Evolutionary conservation across 2,888 invertebrate genomes (phyloP), one percentile per base, ranked within the genome.

Genomic region (Pseudanteris insignis): DNA sequence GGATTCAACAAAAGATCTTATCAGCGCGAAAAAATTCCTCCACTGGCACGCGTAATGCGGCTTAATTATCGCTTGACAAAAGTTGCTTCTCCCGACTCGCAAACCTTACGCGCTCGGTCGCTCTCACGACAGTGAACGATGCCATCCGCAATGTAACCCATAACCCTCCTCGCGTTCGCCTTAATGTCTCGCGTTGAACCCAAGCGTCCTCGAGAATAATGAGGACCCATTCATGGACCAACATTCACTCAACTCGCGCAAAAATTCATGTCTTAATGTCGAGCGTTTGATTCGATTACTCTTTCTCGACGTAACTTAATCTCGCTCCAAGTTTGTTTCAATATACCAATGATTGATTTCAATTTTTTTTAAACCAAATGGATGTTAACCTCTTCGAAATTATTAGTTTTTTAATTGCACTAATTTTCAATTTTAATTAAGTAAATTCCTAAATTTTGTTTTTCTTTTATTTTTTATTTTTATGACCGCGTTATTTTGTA

Each of bases 51-150:
- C 32, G 40, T 46, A 46, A n/a, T n/a, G n/a, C n/a, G n/a, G 54
- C 55, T 62, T 62, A 55, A 55, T 62, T 62, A 62, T 62, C 51
- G 41, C 50, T 32, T 26, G 50, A 62, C 37, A 62, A 62, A 62
- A 57, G 51, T 62, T 57, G 40, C 47, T 57, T 46, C 28, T 32
- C 47, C 46, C 14, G 25, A 26, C 30, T 28, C 47, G 54, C 62
- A 69, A 69, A 70, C 67, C 68, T 64, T 51, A 64, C 66, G 54
- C 57, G 61, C 57, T 59, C 48, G n/a, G n/a, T n/a, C n/a, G n/a
- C n/a, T n/a, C n/a, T n/a, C n/a, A n/a, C 63, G 69, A 67, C 68
- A 67, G 70, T 71, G 72, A 73, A 63, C 68, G 67, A 73, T 70
- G 71, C 67, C 64, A 50, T 47, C 66, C 61, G 67, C 68, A 68